Conservation (phyloP, 2,888 invertebrate genomes). For the Adelognathus sp. region DNA sequence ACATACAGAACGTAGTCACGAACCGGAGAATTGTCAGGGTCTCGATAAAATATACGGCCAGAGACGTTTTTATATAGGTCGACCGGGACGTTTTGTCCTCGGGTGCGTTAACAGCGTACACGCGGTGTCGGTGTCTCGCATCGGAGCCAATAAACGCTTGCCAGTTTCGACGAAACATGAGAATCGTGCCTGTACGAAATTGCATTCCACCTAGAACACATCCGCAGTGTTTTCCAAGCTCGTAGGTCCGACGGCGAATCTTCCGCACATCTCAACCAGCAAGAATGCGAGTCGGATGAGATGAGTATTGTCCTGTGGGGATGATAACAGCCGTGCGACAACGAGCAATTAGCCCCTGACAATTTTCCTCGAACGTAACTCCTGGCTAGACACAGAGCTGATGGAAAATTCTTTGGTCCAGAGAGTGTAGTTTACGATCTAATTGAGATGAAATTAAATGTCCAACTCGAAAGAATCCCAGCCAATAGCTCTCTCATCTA, state of each 20-base stretch:
- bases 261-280: background rate
- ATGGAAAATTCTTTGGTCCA: background rate
- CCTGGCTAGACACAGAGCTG: background rate
- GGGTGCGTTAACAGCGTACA: background rate
- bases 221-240: constrained; percentile 68
- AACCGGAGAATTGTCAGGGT: constrained; percentile 31
- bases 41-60: constrained; percentile 30
- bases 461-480: too few species aligned
- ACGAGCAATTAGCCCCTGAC: constrained; percentile 59
- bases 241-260: background rate
- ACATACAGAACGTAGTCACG: background rate
- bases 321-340: constrained; percentile 1
- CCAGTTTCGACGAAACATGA: constrained; percentile 3
- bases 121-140: constrained; percentile 12
- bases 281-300: constrained; percentile 16
- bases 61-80: constrained; percentile 35
- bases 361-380: background rate
- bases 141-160: constrained; percentile 27
- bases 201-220: constrained; percentile 75
- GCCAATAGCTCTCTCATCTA: too few species aligned
- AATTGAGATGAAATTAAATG: background rate
- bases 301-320: background rate
- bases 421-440: background rate
- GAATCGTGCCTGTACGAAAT: constrained; percentile 78
- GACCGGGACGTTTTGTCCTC: constrained; percentile 5